Conservation (phyloP, 1,140 invertebrate genomes). For the Venturia canescens region DNA sequence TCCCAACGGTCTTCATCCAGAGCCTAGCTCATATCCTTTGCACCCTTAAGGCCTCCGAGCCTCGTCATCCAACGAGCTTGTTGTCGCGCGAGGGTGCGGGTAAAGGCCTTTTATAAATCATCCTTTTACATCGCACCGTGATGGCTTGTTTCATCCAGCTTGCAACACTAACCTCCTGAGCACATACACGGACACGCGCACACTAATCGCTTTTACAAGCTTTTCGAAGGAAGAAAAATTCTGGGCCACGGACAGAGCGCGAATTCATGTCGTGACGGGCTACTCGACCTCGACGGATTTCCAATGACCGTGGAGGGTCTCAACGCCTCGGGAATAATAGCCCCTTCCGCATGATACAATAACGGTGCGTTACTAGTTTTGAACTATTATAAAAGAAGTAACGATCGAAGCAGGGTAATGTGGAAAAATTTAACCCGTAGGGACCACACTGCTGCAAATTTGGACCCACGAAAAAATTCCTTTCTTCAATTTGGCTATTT, state of each 20-base stretch:
- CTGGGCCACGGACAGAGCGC: neutral
- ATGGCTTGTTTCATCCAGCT: constrained; percentile 36
- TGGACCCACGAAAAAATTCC: too few species aligned
- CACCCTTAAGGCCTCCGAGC: constrained; percentile 14
- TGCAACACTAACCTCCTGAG: neutral
- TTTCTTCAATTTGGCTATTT: too few species aligned
- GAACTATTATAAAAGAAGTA: neutral
- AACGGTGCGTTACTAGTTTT: neutral
- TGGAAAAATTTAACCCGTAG: neutral
- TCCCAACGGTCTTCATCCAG: neutral
- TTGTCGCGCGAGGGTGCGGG: constrained; percentile 1
- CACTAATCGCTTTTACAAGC: neutral
- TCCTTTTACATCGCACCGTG: constrained; percentile 42
- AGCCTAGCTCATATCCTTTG: constrained; percentile 14
- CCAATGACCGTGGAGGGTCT: constrained; percentile 33
- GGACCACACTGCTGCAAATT: too few species aligned
- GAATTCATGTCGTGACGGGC: neutral
- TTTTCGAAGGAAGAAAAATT: neutral
- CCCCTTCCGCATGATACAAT: neutral
- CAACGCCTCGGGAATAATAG: constrained; percentile 28
- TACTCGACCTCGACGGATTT: constrained; percentile 34
- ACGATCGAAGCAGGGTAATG: neutral
- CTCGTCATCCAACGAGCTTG: constrained; percentile 24
- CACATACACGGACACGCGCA: neutral
- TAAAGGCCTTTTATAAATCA: constrained; percentile 51